phyloP scores from a whole-genome alignment of 2,888 invertebrate genomes.

The Trypoxylon attenuatum region DNA sequence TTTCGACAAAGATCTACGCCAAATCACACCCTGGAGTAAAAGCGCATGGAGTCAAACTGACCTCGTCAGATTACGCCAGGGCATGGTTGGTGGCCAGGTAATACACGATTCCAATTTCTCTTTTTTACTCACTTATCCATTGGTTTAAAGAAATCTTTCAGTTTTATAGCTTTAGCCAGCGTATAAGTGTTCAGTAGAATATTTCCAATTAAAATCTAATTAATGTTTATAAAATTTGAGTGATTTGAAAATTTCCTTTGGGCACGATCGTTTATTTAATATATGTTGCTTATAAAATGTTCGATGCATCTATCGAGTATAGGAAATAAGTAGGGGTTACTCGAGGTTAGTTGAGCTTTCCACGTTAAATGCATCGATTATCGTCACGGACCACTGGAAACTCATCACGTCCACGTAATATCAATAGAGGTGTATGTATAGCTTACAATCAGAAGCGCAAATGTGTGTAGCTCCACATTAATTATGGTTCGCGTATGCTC shows the following conservation, averaged over 20 bases:
- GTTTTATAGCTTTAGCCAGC: too few relatives aligned
- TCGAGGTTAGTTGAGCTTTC: conserved; percentile 14
- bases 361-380: conserved; percentile 40
- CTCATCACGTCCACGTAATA: conserved; percentile 2
- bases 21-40: conserved; percentile 84
- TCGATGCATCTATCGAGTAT: too few relatives aligned
- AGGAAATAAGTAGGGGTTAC: conserved; percentile 6
- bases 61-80: conserved; percentile 82
- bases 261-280: background rate
- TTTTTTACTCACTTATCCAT: background rate
- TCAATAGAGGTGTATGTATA: background rate
- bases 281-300: too few relatives aligned
- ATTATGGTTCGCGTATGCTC: background rate
- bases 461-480: too few relatives aligned
- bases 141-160: too few relatives aligned
- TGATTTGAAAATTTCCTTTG: background rate
- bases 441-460: too few relatives aligned
- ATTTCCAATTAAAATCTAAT: too few relatives aligned
- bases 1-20: conserved; percentile 81
- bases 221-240: too few relatives aligned
- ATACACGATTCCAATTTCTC: conserved; percentile 26
- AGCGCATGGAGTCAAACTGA: conserved; percentile 89
- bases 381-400: conserved; percentile 20
- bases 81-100: conserved; percentile 85
- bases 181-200: too few relatives aligned